Conservation (phyloP, 1,140 invertebrate genomes). For the Trichomalopsis sarcophagae region DNA sequence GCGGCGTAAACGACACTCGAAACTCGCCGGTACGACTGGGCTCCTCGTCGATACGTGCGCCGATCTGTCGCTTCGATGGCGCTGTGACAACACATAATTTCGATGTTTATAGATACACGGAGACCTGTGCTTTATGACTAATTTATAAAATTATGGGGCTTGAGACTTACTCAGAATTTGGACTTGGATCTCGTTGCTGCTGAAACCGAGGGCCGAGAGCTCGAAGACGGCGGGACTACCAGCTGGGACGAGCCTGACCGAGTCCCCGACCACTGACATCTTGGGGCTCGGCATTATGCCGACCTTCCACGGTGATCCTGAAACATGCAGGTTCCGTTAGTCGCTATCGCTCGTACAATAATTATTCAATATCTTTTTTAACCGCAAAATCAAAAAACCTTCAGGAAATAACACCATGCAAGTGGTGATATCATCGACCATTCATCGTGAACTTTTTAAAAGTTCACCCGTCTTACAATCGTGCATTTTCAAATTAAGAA, state of each 20-base stretch:
- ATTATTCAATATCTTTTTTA: too few relatives aligned
- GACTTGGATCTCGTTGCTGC: slow-evolving; percentile 74
- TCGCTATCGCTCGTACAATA: too few relatives aligned
- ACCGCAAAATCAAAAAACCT: too few relatives aligned
- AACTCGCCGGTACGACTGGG: slow-evolving; percentile 86
- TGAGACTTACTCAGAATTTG: slow-evolving; percentile 71
- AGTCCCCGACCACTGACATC: slow-evolving; percentile 87
- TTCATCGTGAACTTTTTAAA: too few relatives aligned
- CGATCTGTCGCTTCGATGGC: slow-evolving; percentile 82
- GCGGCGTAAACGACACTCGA: slow-evolving; percentile 92
- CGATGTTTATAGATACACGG: not conserved
- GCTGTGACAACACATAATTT: slow-evolving; percentile 66
- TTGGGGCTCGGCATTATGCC: slow-evolving; percentile 86
- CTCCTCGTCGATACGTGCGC: slow-evolving; percentile 83
- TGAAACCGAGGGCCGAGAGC: slow-evolving; percentile 82
- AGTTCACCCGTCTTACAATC: too few relatives aligned
- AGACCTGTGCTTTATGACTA: too few relatives aligned
- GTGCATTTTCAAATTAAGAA: too few relatives aligned
- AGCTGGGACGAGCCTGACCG: slow-evolving; percentile 90
- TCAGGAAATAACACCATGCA: too few relatives aligned
- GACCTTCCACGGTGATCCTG: slow-evolving; percentile 93
- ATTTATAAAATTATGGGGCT: not conserved
- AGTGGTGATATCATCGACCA: too few relatives aligned
- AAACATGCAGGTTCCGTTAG: slow-evolving; percentile 56
- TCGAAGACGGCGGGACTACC: slow-evolving; percentile 91